Evolutionary conservation across 2,888 invertebrate genomes (phyloP), one percentile per base, ranked within the genome.

Genomic region (Hirtodrosophila trivittata): DNA sequence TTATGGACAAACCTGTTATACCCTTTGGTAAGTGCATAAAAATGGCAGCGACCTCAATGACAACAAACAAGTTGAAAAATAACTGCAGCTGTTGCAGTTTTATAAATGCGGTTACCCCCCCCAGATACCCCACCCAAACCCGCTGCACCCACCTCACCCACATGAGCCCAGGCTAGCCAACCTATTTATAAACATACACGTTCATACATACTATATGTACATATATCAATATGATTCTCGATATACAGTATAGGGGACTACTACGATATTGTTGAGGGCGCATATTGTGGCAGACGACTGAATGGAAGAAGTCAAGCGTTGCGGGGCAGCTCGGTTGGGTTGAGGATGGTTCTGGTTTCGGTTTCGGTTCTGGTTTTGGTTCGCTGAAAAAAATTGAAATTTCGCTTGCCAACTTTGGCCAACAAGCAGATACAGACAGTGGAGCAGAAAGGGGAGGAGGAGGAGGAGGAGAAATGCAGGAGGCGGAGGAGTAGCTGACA

Each of bases 51-150:
- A 60, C 60, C 75, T 18, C 71, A 75, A 64, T 41, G 71, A 43
- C 76, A 71, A 83, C 80, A 86, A 83, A 71, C 80, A 77, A 65
- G 57, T 54, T 69, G 62, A 85, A 80, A 87, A 85, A 87, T 77
- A 80, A 87, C 65, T 80, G 80, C 80, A 80, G 80, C 80, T 80
- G 80, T 85, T 80, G 80, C 80, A 80, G 86, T 87, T 80, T 87
- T 82, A 70, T 77, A 81, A 87, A 82, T 85, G 78, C 52, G 85
- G 66, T 74, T 66, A 42, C 67, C 43, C 51, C 33, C 55, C 32
- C 30, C 13, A 28, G 33, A 33, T 9, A 2, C 18, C 3, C 18
- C 9, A 9, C 30, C 30, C 4, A 21, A 3, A 21, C 18, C 18
- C 18, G 5, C 5, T 21, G 18, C 18, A 21, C 18, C 18, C 18